Base-by-base conservation (phyloP, 1,140 invertebrate genomes). In the Antheraea pernyi region DNA sequence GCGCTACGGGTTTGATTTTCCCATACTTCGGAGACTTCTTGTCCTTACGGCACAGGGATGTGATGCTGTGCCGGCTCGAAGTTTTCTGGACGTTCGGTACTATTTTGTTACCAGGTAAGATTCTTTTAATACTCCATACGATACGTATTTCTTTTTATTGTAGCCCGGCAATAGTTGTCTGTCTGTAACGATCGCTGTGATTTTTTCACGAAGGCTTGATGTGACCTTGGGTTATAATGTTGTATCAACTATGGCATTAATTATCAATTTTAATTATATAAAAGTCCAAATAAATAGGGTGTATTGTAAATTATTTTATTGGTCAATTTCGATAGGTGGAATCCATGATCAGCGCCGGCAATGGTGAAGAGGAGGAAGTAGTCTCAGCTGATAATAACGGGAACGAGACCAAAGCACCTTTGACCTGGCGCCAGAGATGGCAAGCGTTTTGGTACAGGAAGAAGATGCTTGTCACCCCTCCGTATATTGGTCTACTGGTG, bases 1-100 rank as follows among this genome's bases (percentile, higher is more conserved):
- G 94, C 0, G 93, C 93, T 42, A 94, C 93, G 8, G 93, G 93
- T 18, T 84, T 94, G 0, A 83, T 94, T n/a, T 94, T 94, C 77
- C 93, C 93, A 0, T 95, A 94, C 77, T 91, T 95, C 65, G 93
- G 94, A 42, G 94, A 95, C 79, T 95, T 94, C 78, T 88, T 94
- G 36, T 93, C 93, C 1, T 80, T 92, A 7, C 87, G 93, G 74
- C 88, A 94, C 69, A 82, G 94, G 37, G 94, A 94, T 72, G 91
- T 87, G 59, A 93, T 94, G 88, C 83, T 95, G 68, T 93, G 92
- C 77, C 82, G 93, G 69, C 85, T 95, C 36, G 94, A 95, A 79
- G 89, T 94, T 53, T 94, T 94, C 71, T 95, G 94, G 94, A 94
- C 93, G 6, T 72, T 94, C 22, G 94, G 94, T 19, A 91, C 94